Conservation (phyloP, 2,888 invertebrate genomes). For the Hypomecis atomaria region DNA sequence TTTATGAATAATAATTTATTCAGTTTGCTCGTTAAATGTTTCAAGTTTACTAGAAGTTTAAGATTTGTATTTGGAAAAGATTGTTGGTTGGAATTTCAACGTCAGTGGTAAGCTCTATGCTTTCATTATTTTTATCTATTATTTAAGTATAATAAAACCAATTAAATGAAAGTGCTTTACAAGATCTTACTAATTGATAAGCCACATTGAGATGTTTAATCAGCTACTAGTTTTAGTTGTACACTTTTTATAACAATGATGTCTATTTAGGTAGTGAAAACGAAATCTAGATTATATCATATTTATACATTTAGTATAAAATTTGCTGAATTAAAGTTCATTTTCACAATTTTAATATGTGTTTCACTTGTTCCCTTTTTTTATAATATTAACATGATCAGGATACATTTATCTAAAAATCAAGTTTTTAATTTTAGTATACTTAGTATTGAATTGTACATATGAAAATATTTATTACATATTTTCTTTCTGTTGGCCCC, state of each 20-base stretch:
- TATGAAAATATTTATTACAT: no score
- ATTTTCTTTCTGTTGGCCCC: no score
- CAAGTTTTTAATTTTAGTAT: no score
- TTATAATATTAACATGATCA: not conserved
- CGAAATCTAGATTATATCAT: slow-evolving; percentile 84
- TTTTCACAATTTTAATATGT: slow-evolving; percentile 80
- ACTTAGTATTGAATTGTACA: no score
- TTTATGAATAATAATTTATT: slow-evolving; percentile 85
- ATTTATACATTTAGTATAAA: slow-evolving; percentile 85
- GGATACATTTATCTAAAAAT: no score
- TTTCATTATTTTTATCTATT: slow-evolving; percentile 83
- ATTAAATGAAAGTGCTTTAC: slow-evolving; percentile 82
- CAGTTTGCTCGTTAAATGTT: slow-evolving; percentile 85
- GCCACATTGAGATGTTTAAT: slow-evolving; percentile 84
- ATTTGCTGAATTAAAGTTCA: slow-evolving; percentile 85
- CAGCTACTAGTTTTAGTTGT: slow-evolving; percentile 85
- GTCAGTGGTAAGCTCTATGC: slow-evolving; percentile 80
- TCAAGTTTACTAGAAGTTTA: slow-evolving; percentile 84
- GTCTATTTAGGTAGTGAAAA: slow-evolving; percentile 84
- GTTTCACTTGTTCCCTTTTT: slow-evolving; percentile 18
- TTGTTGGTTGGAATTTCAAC: slow-evolving; percentile 80
- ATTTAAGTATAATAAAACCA: slow-evolving; percentile 82
- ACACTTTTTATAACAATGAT: slow-evolving; percentile 85
- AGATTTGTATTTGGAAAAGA: slow-evolving; percentile 80
- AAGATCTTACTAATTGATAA: slow-evolving; percentile 83